These are phyloP conservation scores for Glomeris marginata DNA, from an alignment of 2,888 invertebrate genomes.

Conservation along the genomic window DNA sequence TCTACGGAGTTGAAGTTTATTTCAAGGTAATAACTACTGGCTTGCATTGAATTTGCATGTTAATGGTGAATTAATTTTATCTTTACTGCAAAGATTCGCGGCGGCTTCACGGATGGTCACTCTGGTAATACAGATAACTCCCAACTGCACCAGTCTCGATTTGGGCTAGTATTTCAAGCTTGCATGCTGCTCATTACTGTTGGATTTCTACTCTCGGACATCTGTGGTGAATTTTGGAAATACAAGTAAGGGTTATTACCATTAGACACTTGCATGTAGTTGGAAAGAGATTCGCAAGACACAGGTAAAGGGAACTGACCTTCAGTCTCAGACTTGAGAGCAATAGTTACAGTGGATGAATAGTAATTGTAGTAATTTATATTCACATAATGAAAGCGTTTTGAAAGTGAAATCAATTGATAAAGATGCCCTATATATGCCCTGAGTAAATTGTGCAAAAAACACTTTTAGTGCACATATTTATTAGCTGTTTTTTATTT, in stretches of 20 bases:
- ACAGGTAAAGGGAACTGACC: no score
- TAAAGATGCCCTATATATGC: no score
- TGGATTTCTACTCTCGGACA: constrained; percentile 78
- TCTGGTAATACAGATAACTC: constrained; percentile 45
- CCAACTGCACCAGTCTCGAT: constrained; percentile 76
- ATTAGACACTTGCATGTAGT: no score
- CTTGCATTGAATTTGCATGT: not conserved
- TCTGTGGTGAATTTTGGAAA: constrained; percentile 84
- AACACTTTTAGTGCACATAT: no score
- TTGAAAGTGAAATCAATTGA: no score
- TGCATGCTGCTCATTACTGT: constrained; percentile 78
- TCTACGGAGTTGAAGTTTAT: constrained; percentile 86
- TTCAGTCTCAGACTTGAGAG: no score
- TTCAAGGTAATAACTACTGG: constrained; percentile 51
- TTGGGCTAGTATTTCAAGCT: constrained; percentile 78
- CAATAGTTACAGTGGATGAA: no score
- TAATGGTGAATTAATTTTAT: constrained; percentile 2
- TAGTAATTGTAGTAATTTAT: no score
- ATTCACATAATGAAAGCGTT: no score
- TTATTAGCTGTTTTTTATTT: no score
- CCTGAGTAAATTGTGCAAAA: no score
- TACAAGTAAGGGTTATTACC: constrained; percentile 60
- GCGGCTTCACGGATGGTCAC: constrained; percentile 21
- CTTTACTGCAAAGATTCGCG: constrained; percentile 18
- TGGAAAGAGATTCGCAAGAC: no score